Conservation (phyloP, 2,797 vertebrate species). For the Cygnus olor region DNA sequence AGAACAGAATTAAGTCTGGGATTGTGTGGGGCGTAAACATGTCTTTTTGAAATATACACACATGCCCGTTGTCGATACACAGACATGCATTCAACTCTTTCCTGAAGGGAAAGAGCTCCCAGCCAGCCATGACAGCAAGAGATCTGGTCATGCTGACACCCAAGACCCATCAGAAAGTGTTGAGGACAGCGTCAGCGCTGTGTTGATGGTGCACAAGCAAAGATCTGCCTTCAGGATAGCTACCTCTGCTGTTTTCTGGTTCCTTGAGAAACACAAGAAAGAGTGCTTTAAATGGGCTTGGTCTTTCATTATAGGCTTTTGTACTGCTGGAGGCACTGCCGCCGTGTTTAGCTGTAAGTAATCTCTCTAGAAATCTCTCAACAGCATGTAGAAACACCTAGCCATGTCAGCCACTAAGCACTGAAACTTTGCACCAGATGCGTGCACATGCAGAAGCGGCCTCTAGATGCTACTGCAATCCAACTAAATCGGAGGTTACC, state of each 20-base stretch:
- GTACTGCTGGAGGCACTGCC: not conserved
- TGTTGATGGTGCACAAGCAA: not conserved
- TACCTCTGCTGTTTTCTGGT: not conserved
- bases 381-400: not conserved
- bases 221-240: not conserved
- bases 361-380: not conserved
- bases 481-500: not conserved
- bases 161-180: not conserved
- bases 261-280: not conserved
- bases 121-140: not conserved
- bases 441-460: not conserved
- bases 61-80: not conserved
- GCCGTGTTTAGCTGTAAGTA: not conserved
- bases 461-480: slow-evolving; percentile 48
- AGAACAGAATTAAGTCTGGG: not conserved
- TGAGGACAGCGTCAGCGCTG: too few relatives aligned
- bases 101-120: not conserved
- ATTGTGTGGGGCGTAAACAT: not conserved
- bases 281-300: not conserved
- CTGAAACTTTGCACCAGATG: not conserved
- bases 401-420: not conserved
- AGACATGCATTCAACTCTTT: not conserved
- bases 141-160: not conserved
- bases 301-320: not conserved
- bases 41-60: not conserved